Evolutionary conservation across 1,140 invertebrate species (phyloP).

Genomic region (Drosophila insularis): DNA sequence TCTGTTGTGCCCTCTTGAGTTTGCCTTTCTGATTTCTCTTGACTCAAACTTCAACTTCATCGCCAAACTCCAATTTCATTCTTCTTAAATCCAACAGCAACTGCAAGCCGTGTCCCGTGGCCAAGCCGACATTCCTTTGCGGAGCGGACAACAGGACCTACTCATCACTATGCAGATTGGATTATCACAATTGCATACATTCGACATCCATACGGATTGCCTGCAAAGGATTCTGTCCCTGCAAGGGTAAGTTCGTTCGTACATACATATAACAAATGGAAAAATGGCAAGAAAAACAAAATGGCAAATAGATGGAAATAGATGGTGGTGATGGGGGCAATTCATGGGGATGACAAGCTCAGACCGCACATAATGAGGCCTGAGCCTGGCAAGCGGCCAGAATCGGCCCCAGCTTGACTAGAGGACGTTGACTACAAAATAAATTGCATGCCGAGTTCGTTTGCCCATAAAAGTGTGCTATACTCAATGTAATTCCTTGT

Average conservation of each 20-base stretch:
- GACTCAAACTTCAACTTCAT: slow-evolving; percentile 82
- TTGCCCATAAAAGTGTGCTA: slow-evolving; percentile 47
- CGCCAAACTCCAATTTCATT: slow-evolving; percentile 83
- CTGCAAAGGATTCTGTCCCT: slow-evolving; percentile 95
- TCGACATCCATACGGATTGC: slow-evolving; percentile 88
- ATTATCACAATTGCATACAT: slow-evolving; percentile 96
- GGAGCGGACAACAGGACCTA: slow-evolving; percentile 96
- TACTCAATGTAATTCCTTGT: slow-evolving; percentile 13
- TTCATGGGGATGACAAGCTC: slow-evolving; percentile 20
- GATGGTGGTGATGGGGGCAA: slow-evolving; percentile 4
- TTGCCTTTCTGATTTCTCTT: slow-evolving; percentile 49
- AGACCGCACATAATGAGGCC: slow-evolving; percentile 60
- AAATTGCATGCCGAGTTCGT: slow-evolving; percentile 47
- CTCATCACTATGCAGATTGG: slow-evolving; percentile 93
- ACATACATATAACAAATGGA: slow-evolving; percentile 19
- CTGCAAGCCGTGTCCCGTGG: slow-evolving; percentile 91
- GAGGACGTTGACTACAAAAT: slow-evolving; percentile 37
- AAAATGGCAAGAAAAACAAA: neutral
- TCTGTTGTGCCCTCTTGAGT: slow-evolving; percentile 48
- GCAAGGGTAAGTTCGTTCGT: slow-evolving; percentile 84
- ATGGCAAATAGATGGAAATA: slow-evolving; percentile 23
- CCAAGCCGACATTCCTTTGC: slow-evolving; percentile 91
- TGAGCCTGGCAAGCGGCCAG: slow-evolving; percentile 56
- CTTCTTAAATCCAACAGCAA: slow-evolving; percentile 82
- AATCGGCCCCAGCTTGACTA: neutral